Conservation (phyloP, 23 tunicate species). For the Aplidium turbinatum region DNA sequence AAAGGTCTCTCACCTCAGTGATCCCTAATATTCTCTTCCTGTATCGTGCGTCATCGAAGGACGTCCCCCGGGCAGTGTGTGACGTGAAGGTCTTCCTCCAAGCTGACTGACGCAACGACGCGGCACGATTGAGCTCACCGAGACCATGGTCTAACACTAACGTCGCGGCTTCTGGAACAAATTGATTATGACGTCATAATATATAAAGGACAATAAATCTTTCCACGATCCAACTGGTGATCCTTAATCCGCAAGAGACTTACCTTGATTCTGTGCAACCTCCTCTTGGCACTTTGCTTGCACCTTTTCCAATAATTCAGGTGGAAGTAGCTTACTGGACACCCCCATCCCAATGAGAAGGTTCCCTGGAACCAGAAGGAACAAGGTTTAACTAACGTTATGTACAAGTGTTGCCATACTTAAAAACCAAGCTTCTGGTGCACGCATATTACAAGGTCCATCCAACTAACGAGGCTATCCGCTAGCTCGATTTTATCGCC, state of each 20-base stretch:
- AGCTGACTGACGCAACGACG: slow-evolving; percentile 18
- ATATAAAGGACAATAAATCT: too few species aligned
- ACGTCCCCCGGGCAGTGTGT: slow-evolving; percentile 28
- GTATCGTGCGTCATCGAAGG: slow-evolving; percentile 32
- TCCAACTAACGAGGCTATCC: too few species aligned
- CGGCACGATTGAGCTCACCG: slow-evolving; percentile 31
- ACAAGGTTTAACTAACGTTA: too few species aligned
- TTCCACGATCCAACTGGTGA: too few species aligned
- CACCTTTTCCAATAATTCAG: slow-evolving; percentile 14
- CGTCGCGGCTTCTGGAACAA: neutral
- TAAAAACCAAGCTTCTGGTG: too few species aligned
- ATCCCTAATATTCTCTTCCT: slow-evolving; percentile 23
- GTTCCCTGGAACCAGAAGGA: slow-evolving; percentile 4
- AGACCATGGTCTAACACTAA: slow-evolving; percentile 14
- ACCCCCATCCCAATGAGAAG: slow-evolving; percentile 45
- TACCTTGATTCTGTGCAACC: too few species aligned
- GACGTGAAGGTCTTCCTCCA: slow-evolving; percentile 33
- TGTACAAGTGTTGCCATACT: too few species aligned
- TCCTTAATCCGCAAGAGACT: too few species aligned
- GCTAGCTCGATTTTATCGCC: too few species aligned
- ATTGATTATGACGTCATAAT: too few species aligned
- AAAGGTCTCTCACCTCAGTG: slow-evolving; percentile 23
- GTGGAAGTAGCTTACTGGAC: slow-evolving; percentile 44
- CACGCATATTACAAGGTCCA: too few species aligned
- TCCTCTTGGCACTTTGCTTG: slow-evolving; percentile 16